A percentile compares a stretch with the other conserved stretches of the same genome.
Conservation (phyloP, 2,888 invertebrate species). For the Macropis europaea region DNA sequence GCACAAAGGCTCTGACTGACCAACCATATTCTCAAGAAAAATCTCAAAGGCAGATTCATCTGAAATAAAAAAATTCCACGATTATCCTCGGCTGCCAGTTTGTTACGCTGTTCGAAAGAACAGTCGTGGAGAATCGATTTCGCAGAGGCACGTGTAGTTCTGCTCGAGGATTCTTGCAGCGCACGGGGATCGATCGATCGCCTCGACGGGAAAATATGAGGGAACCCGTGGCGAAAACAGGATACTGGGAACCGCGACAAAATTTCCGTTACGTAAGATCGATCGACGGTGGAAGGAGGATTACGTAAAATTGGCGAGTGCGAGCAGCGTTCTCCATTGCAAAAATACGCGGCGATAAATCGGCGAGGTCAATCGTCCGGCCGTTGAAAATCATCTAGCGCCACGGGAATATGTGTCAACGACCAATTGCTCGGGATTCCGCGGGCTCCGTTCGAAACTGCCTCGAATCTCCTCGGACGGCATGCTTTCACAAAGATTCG, state of each 20-base stretch:
- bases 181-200: constrained; percentile 17
- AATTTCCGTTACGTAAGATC: constrained; percentile 9
- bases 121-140: too few species aligned
- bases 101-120: too few species aligned
- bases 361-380: constrained; percentile 35
- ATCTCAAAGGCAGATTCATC: too few species aligned
- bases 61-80: too few species aligned
- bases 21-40: too few species aligned
- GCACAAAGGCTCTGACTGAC: too few species aligned
- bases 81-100: too few species aligned
- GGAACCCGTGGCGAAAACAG: not conserved
- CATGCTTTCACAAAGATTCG: not conserved
- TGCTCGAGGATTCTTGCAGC: too few species aligned
- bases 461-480: not conserved
- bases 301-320: constrained; percentile 25
- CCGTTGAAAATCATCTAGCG: constrained; percentile 39
- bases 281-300: not conserved
- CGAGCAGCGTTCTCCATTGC: not conserved
- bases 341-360: constrained; percentile 22
- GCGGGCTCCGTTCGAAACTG: constrained; percentile 28
- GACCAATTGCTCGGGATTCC: constrained; percentile 43
- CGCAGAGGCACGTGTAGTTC: too few species aligned
- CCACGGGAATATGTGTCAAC: constrained; percentile 33
- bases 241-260: not conserved
- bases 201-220: not conserved